phyloP scores from a whole-genome alignment of 2,113 vertebrate genomes.

The Myocastor coypus region DNA sequence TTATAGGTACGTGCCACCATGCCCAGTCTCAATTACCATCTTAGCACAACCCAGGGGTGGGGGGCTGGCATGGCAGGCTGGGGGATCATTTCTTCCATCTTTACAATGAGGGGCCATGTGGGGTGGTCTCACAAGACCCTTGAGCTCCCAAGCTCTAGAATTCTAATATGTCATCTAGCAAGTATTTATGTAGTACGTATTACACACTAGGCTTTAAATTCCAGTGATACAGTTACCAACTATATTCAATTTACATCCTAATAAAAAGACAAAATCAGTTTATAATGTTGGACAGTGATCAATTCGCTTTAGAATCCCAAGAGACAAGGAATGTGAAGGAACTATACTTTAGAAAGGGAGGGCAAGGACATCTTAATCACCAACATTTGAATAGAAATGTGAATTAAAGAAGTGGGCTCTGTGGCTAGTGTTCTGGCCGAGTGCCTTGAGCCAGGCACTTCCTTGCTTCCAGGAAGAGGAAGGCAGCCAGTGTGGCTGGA shows the following conservation, averaged over 20 bases:
- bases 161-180: neutral
- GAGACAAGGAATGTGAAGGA: neutral
- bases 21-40: no score
- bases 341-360: neutral
- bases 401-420: neutral
- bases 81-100: neutral
- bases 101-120: neutral
- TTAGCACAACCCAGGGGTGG: no score
- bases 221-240: neutral
- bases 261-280: neutral
- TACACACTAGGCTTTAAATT: neutral
- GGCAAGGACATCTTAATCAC: neutral
- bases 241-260: constrained; percentile 18
- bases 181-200: constrained; percentile 5
- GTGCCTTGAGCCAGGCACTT: neutral
- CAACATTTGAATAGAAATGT: neutral
- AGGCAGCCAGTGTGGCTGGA: neutral
- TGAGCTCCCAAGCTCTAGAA: neutral
- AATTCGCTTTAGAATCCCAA: constrained; percentile 17
- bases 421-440: neutral
- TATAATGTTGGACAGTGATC: neutral
- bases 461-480: neutral
- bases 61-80: no score
- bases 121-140: neutral
- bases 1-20: no score